Conservation (phyloP, 2,113 vertebrate species). For the Drymodes brunneopygia region DNA sequence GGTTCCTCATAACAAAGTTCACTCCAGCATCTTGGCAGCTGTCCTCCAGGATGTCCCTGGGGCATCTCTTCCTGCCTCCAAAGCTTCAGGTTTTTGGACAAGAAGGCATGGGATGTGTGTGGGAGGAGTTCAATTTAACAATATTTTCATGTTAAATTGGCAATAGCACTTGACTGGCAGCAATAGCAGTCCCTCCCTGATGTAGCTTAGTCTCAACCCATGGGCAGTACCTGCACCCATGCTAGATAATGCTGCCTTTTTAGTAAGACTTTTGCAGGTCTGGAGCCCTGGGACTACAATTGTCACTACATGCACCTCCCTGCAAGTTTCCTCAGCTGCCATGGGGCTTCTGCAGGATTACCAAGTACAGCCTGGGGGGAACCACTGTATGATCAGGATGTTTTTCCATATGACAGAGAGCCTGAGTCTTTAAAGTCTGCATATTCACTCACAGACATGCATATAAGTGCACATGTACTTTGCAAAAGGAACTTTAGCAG, state of each 20-base stretch:
- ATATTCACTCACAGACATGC: neutral
- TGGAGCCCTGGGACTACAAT: neutral
- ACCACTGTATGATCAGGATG: neutral
- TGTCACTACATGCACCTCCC: neutral
- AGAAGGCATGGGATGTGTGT: neutral
- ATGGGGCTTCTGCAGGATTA: neutral
- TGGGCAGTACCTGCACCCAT: neutral
- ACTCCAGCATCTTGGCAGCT: neutral
- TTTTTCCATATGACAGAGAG: neutral
- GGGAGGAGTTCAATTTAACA: neutral
- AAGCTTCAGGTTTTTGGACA: neutral
- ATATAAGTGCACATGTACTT: rapidly evolving
- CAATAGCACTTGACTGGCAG: neutral
- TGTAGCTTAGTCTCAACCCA: neutral
- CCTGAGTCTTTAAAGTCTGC: neutral
- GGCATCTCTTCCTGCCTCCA: neutral
- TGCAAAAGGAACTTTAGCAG: neutral
- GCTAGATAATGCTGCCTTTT: neutral
- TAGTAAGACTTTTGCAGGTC: neutral
- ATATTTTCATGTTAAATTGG: neutral
- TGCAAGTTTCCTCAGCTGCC: neutral
- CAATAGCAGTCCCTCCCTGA: neutral
- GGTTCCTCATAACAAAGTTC: neutral
- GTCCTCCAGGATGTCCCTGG: neutral
- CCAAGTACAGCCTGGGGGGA: neutral